Base-by-base conservation (phyloP, 1,140 invertebrate genomes). In the Contarinia nasturtii region DNA sequence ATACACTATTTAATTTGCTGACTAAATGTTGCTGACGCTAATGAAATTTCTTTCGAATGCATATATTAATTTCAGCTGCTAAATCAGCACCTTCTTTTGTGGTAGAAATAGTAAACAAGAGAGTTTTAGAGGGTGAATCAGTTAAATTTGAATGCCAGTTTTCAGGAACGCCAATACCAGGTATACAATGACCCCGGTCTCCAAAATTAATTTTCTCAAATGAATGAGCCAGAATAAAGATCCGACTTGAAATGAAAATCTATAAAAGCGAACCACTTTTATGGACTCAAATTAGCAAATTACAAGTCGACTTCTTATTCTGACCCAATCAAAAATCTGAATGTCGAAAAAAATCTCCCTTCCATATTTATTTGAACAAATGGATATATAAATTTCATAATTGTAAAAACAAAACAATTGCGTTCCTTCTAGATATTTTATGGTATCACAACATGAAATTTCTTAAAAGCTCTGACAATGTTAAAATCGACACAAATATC, bases 371-470 rank as follows among this genome's bases (percentile, higher is more conserved):
- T n/a, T n/a, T n/a, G n/a, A n/a, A n/a, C 27, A 3, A 27, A 27
- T 27, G 3, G 27, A 27, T 27, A n/a, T n/a, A n/a, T n/a, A n/a
- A n/a, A n/a, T 27, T 27, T 27, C 27, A 5, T 27, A 27, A 27
- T 27, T 3, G 27, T 10, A 27, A 27, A 27, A 5, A 27, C 27
- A 27, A 49, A n/a, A n/a, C n/a, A n/a, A 50, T 27, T 27, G 27
- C 10, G 27, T 27, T 27, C 27, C 52, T 69, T 74, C 48, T 64
- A 80, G 83, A 86, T 69, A 77, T 93, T 51, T 77, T 82, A 53
- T 96, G 90, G 90, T 91, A 85, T 64, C 82, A 82, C 60, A 79
- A 91, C 59, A 83, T 85, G 55, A 80, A 83, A 63, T 67, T 85
- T 49, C 68, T 92, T 48, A 72, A 75, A 56, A 79, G 75, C 49